Base-by-base conservation (phyloP, 2,888 invertebrate genomes). In the Sericinus montela region DNA sequence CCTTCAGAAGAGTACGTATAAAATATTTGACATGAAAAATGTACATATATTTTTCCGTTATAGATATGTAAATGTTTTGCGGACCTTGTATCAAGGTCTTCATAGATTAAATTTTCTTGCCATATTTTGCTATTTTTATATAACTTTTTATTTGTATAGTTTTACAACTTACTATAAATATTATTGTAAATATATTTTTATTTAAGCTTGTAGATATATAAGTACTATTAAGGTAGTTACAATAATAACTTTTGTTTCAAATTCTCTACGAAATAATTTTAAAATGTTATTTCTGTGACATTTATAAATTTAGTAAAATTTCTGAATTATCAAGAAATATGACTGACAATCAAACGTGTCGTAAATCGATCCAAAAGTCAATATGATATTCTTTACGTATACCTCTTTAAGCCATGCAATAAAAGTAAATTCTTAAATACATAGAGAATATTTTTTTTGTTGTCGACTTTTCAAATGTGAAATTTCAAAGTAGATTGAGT, bases 1-100 rank as follows among this genome's bases (percentile, higher is more conserved):
- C 95, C 96, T 48, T 95, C 95, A 48, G 96, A 97, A 85, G 96
- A 97, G 80, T 97, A 97, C 84, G 96, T 97, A 80, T 96, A 78
- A 75, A 52, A 47, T 53, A 39, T 50, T 51, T 51, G 43, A 28
- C 43, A 43, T 36, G 11, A n/a, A 45, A 52, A 29, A 43, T 66
- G 66, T 66, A 65, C 56, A 65, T 65, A 65, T 16, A 29, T 40
- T 53, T 39, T 10, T 41, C 45, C 41, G 43, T 45, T 37, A 41
- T 42, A 43, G 55, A 56, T 48, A 59, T 63, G 59, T 61, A 63
- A 61, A 55, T 63, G 61, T 63, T 68, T 72, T 72, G 78, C 69
- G 62, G 82, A 84, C 74, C 87, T 88, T 88, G 87, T 86, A 88
- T 88, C 87, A 86, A 88, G 87, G 71, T 86, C 75, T 59, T 50